Evolutionary conservation across 2,797 vertebrate genomes (phyloP).

Genomic region (Protosalanx chinensis): DNA sequence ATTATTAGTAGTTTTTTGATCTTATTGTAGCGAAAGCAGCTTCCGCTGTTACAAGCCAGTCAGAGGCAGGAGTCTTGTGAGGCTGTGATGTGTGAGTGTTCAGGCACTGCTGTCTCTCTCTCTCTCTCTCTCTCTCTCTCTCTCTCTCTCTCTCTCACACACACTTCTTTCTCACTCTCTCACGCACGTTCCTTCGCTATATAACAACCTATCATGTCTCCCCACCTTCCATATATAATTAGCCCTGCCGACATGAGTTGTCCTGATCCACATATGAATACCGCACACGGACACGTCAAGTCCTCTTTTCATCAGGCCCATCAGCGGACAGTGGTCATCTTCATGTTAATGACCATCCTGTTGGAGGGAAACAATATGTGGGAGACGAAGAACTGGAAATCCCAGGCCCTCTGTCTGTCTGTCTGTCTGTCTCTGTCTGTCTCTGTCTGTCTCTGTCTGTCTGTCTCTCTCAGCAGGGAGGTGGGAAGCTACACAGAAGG

Average conservation of each 20-base stretch:
- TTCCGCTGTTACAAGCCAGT: no score
- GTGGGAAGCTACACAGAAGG: background rate
- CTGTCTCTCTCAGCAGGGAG: constrained; percentile 41
- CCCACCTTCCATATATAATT: background rate
- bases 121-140: constrained; percentile 12
- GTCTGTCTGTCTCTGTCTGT: background rate
- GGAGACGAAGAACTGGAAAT: constrained; percentile 36
- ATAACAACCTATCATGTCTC: no score
- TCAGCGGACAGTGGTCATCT: no score
- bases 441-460: constrained; percentile 37
- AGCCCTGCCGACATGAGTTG: background rate
- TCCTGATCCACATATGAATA: constrained; percentile 39
- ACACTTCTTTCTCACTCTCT: constrained; percentile 10
- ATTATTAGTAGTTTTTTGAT: no score
- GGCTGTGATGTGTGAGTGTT: background rate
- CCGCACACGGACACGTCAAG: no score
- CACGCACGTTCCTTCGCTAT: background rate
- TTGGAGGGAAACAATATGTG: background rate
- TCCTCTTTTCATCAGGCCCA: no score
- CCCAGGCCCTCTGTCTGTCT: constrained; percentile 7
- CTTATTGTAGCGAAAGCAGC: background rate
- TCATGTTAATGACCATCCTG: constrained; percentile 55
- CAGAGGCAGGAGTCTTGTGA: background rate
- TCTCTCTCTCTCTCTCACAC: constrained; percentile 14
- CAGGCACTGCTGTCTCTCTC: constrained; percentile 1